Conservation (phyloP, 1,140 invertebrate genomes). For the Orussus abietinus region DNA sequence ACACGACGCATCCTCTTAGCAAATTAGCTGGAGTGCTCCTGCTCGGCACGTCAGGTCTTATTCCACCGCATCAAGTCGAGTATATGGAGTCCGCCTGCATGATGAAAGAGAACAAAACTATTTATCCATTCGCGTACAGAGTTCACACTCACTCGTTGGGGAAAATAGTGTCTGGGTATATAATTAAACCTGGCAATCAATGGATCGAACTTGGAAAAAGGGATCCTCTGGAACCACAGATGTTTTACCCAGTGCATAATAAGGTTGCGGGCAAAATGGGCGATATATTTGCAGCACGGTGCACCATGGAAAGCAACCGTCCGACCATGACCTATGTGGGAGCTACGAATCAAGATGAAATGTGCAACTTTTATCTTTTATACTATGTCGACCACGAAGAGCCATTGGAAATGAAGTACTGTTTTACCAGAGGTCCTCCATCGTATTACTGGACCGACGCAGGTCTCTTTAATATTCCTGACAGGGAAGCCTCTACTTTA, state of each 20-base stretch:
- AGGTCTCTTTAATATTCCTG: conserved; percentile 75
- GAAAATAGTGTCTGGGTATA: conserved; percentile 84
- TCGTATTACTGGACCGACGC: conserved; percentile 72
- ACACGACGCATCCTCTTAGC: conserved; percentile 66
- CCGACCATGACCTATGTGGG: conserved; percentile 69
- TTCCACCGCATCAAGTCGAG: conserved; percentile 67
- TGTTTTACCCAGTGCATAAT: conserved; percentile 88
- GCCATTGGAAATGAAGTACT: conserved; percentile 78
- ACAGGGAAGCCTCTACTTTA: conserved; percentile 60
- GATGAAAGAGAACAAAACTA: conserved; percentile 74
- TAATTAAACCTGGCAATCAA: conserved; percentile 62
- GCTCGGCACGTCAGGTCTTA: conserved; percentile 75
- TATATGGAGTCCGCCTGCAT: conserved; percentile 86
- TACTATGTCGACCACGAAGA: conserved; percentile 88
- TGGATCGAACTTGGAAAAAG: conserved; percentile 88
- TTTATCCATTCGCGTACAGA: conserved; percentile 93
- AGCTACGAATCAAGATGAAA: conserved; percentile 89
- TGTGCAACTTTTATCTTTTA: conserved; percentile 99
- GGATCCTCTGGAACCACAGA: conserved; percentile 88
- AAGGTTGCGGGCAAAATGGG: conserved; percentile 59
- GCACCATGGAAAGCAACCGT: conserved; percentile 80
- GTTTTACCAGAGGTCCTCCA: conserved; percentile 80
- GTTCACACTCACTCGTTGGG: conserved; percentile 91
- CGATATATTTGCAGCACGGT: conserved; percentile 83
- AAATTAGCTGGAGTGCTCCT: conserved; percentile 86